phyloP scores from a whole-genome alignment of 2,797 vertebrate species.

The Sebastes hopkinsi region DNA sequence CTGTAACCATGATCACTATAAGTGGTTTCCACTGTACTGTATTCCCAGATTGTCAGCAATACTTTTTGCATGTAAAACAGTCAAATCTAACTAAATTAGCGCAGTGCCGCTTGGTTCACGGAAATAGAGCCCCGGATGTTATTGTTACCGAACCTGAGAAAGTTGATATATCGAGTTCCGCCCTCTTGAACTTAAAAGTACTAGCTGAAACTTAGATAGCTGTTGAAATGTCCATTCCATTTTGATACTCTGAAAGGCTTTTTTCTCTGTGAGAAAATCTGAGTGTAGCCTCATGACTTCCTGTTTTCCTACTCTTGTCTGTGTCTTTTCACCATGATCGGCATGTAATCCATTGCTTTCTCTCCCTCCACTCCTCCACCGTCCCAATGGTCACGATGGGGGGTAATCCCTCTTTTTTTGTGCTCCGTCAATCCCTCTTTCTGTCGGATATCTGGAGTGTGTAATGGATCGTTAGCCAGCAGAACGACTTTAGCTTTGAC shows the following conservation, averaged over 20 bases:
- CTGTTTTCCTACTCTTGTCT: conserved; percentile 14
- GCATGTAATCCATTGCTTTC: conserved; percentile 55
- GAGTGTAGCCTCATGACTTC: conserved; percentile 9
- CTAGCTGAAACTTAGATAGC: background rate
- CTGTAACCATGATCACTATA: too few species aligned
- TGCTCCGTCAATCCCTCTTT: conserved; percentile 55
- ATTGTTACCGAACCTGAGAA: background rate
- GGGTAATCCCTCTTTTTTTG: conserved; percentile 63
- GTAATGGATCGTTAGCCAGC: conserved; percentile 76
- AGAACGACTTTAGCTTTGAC: conserved; percentile 68
- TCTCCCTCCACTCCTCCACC: conserved; percentile 10
- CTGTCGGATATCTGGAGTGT: conserved; percentile 53
- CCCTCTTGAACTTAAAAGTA: background rate
- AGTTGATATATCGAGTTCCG: background rate
- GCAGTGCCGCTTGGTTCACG: fast-evolving
- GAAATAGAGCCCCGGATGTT: background rate
- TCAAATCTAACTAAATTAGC: background rate
- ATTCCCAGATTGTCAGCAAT: background rate
- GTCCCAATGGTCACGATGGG: conserved; percentile 40
- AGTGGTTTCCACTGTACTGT: background rate
- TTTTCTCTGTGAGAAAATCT: conserved; percentile 1
- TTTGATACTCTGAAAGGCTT: conserved; percentile 8
- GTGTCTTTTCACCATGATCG: conserved; percentile 33
- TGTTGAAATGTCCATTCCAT: background rate
- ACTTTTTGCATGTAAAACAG: background rate